Percentiles rank a stretch among this genome's conserved stretches.
phyloP scores from a whole-genome alignment of 2,113 vertebrate genomes.

The Microcebus ravelobensis region DNA sequence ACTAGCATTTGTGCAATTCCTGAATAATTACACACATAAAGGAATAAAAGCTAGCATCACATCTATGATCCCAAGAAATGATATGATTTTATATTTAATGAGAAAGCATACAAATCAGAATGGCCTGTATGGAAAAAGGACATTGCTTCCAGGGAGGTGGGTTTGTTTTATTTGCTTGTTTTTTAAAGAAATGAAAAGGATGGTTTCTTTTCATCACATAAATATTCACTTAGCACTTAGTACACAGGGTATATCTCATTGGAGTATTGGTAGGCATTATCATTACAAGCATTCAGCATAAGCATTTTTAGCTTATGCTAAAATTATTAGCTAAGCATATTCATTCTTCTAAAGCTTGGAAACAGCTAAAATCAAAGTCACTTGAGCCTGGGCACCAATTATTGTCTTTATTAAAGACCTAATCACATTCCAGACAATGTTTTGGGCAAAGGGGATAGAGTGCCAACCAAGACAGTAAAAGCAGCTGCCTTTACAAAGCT shows the following conservation, averaged over 20 bases:
- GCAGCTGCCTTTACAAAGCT: not conserved
- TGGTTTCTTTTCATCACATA: slow-evolving; percentile 9
- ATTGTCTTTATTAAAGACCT: not conserved
- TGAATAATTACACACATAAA: not conserved
- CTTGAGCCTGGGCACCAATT: not conserved
- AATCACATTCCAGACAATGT: slow-evolving; percentile 6
- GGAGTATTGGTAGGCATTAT: not conserved
- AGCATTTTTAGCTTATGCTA: not conserved
- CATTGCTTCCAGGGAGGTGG: not conserved
- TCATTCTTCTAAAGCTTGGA: slow-evolving; percentile 11
- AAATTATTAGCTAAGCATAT: slow-evolving; percentile 47
- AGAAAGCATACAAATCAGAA: not conserved
- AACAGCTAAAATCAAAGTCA: not conserved
- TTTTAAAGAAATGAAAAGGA: not conserved
- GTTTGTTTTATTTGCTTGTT: not conserved
- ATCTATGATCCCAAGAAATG: not conserved
- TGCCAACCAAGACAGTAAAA: not conserved
- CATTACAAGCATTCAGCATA: not conserved
- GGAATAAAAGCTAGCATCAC: not conserved
- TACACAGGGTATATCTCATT: not conserved
- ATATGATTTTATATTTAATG: not conserved
- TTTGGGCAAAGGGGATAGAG: not conserved
- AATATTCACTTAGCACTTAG: slow-evolving; percentile 20
- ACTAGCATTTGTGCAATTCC: not conserved
- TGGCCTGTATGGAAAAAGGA: not conserved